Evolutionary conservation across 1,140 invertebrate species (phyloP), one percentile per base, ranked within the genome.

Genomic region (Ips nitidus): DNA sequence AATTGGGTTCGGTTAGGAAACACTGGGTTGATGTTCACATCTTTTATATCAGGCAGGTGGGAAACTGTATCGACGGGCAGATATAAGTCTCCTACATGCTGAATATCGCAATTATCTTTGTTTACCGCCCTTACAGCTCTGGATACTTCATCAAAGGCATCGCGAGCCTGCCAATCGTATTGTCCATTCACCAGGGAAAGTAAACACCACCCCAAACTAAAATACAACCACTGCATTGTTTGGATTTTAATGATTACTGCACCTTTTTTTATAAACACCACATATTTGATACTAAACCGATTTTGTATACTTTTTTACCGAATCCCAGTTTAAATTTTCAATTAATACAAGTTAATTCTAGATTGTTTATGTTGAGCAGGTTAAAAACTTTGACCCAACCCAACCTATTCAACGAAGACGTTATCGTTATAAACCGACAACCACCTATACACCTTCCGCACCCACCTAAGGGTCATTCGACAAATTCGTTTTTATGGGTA

Each of bases 1-100:
- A 99, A 80, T 7, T 91, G 92, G 0, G 96, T 98, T 72, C 97
- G 86, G 82, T 99, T 98, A 0, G 95, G 93, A 77, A 97, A 97
- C 3, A 98, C 89, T 1, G 95, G 95, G 82, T 97, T 96, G 37
- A 97, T 93, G 75, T 97, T 94, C 53, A 98, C 87, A 77, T 95
- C 93, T 81, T 98, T 97, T 69, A 98, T 94, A 75, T 96, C 93
- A 0, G 97, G 97, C 56, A 94, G 83, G 79, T 98, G 95, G 0
- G 95, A 94, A 0, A 98, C 89, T 0, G 91, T 84, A 72, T 94
- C 91, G 52, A 87, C 83, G 0, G 93, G 91, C 67, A 99, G 81
- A 78, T 91, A 94, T 1, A 99, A 82, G 74, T 97, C 91, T 38
- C 86, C 87, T n/a, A 91, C 80, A 75, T 94, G 90, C 74, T 93